Base-by-base conservation (phyloP, 2,797 vertebrate species). In the Pteropus rufus region DNA sequence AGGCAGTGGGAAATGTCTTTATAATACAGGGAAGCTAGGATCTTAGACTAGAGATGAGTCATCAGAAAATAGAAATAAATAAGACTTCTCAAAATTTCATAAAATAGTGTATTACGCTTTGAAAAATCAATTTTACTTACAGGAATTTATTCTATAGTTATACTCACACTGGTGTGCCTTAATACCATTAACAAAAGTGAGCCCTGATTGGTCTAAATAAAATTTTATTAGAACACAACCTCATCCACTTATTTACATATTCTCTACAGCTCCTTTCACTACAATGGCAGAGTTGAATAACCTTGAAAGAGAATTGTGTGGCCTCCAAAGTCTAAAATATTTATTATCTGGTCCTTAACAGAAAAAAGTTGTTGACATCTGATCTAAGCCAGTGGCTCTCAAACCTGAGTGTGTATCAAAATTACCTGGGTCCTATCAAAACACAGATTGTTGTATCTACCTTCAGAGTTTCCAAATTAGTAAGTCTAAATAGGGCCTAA, bases 11-110 rank as follows among this genome's bases (percentile, higher is more conserved):
- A 23, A 91, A 75, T 65, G 2, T 76, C 39, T 86, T 62, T 83
- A 9, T 39, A 69, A 77, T 67, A 80, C 39, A 82, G n/a, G 70
- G 46, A 89, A 60, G 21, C 14, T 34, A 72, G 15, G 52, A 77
- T 73, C 54, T 73, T 52, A 80, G 29, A 64, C 26, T 80, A 69
- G 81, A 90, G 34, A 29, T 70, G 52, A 73, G 10, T 88, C 49
- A 85, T 52, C 72, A 54, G 72, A 81, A 88, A 88, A 88, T 81
- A 69, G 83, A 88, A 89, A 89, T 46, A 69, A 89, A 29, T 46
- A 76, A 85, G 58, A 26, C 49, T 39, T 79, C 56, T 79, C 56
- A 34, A 86, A 39, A 0, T 90, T 94, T 86, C 41, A 56, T 29
- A 44, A 92, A 92, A 79, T 10, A 85, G 9, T 31, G 16, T 12